phyloP scores from a whole-genome alignment of 2,113 vertebrate species.

The Campylomormyrus numenius region DNA sequence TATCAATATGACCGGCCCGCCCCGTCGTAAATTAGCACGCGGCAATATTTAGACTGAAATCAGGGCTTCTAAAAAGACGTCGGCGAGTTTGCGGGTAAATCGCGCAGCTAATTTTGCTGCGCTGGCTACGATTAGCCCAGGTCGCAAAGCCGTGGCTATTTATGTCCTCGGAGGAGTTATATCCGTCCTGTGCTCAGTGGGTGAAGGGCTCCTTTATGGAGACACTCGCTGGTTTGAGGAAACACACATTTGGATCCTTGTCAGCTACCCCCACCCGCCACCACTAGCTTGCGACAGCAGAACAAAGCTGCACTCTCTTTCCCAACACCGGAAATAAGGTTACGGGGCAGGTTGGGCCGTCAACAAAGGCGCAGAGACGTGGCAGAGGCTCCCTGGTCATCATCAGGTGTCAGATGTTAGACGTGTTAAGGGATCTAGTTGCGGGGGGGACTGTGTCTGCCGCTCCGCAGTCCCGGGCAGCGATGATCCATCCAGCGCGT shows the following conservation, averaged over 20 bases:
- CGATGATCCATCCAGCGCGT: background rate
- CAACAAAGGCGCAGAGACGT: background rate
- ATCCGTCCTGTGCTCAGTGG: background rate
- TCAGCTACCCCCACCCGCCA: background rate
- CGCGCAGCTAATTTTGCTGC: background rate
- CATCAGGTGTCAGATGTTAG: background rate
- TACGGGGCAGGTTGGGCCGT: background rate
- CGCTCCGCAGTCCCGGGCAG: background rate
- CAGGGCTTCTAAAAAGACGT: background rate
- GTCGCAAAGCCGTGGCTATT: background rate
- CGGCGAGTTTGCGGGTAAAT: background rate
- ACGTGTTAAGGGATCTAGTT: background rate
- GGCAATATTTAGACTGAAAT: background rate
- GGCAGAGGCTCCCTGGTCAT: background rate
- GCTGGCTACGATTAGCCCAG: background rate
- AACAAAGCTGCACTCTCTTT: background rate
- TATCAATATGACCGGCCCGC: background rate
- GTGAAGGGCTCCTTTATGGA: constrained; percentile 1
- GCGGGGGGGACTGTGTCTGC: background rate
- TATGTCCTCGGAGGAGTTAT: background rate
- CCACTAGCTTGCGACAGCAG: background rate
- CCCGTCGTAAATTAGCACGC: background rate
- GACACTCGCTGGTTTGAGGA: background rate
- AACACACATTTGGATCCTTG: constrained; percentile 1
- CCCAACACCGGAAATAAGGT: background rate